Evolutionary conservation across 2,888 invertebrate species (phyloP).

Genomic region (Panopea generosa): DNA sequence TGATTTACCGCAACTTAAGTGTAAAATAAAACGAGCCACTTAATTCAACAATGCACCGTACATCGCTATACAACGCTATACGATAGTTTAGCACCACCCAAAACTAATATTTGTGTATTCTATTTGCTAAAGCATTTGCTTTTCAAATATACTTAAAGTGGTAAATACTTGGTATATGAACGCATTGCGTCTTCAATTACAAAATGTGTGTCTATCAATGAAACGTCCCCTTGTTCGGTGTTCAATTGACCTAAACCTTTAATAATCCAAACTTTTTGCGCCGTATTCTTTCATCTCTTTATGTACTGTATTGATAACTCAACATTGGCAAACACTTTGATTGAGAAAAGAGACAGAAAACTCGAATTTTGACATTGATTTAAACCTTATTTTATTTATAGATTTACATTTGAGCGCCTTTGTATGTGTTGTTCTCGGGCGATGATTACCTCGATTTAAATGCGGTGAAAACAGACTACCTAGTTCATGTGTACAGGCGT

Average conservation of each 20-base stretch:
- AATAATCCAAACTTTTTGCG: neutral
- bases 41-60: too few relatives aligned
- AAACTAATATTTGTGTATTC: neutral
- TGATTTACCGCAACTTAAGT: too few relatives aligned
- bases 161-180: conserved; percentile 20
- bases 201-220: neutral
- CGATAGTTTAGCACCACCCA: neutral
- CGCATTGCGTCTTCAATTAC: conserved; percentile 20
- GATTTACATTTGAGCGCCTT: too few relatives aligned
- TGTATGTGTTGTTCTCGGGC: too few relatives aligned
- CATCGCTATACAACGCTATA: too few relatives aligned
- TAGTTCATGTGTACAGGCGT: too few relatives aligned
- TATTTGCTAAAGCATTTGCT: neutral
- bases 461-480: too few relatives aligned
- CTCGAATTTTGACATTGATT: too few relatives aligned
- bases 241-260: neutral
- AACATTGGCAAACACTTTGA: neutral
- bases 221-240: neutral
- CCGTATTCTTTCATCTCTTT: neutral
- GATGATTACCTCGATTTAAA: too few relatives aligned
- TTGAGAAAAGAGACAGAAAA: too few relatives aligned
- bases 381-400: too few relatives aligned
- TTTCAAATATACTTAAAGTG: neutral
- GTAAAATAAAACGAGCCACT: too few relatives aligned
- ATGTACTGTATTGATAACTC: neutral